These are phyloP conservation scores for Chamaedrilus cognettii DNA, from an alignment of 2,888 invertebrate genomes.

Conservation along the genomic window DNA sequence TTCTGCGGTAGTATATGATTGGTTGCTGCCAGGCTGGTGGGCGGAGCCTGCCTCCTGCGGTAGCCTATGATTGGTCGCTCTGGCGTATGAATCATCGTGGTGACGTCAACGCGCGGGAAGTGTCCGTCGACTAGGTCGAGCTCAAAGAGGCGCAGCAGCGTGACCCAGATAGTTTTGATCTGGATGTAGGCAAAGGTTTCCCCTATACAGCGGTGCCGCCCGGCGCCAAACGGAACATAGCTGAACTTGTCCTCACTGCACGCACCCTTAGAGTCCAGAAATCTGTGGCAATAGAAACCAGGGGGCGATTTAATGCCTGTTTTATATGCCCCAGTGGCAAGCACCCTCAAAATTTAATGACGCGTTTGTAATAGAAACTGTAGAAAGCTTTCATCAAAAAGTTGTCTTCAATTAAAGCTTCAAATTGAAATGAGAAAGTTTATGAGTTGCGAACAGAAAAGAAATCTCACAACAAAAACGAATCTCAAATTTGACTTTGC, in stretches of 20 bases:
- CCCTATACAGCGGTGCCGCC: conserved; percentile 52
- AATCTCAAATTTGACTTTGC: too few relatives aligned
- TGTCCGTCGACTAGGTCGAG: conserved; percentile 45
- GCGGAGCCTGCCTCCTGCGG: conserved; percentile 15
- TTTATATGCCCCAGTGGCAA: too few relatives aligned
- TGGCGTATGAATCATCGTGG: conserved; percentile 54
- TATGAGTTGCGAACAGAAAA: too few relatives aligned
- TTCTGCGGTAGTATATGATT: too few relatives aligned
- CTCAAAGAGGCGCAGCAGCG: conserved; percentile 43
- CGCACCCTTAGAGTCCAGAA: conserved; percentile 40
- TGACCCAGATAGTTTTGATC: conserved; percentile 49
- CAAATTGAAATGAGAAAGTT: too few relatives aligned
- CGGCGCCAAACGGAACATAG: conserved; percentile 52
- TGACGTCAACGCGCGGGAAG: conserved; percentile 46
- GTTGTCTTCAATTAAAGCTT: too few relatives aligned
- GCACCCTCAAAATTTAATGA: background rate
- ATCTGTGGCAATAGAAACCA: too few relatives aligned
- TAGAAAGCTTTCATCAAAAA: too few relatives aligned
- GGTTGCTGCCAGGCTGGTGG: too few relatives aligned
- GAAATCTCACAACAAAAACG: too few relatives aligned
- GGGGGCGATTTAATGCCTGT: too few relatives aligned
- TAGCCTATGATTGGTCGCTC: conserved; percentile 44
- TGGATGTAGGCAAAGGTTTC: conserved; percentile 53
- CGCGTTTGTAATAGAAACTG: too few relatives aligned
- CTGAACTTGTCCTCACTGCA: conserved; percentile 50